These are phyloP conservation scores for Idaea aversata DNA, from an alignment of 2,888 invertebrate genomes.

Conservation along the genomic window DNA sequence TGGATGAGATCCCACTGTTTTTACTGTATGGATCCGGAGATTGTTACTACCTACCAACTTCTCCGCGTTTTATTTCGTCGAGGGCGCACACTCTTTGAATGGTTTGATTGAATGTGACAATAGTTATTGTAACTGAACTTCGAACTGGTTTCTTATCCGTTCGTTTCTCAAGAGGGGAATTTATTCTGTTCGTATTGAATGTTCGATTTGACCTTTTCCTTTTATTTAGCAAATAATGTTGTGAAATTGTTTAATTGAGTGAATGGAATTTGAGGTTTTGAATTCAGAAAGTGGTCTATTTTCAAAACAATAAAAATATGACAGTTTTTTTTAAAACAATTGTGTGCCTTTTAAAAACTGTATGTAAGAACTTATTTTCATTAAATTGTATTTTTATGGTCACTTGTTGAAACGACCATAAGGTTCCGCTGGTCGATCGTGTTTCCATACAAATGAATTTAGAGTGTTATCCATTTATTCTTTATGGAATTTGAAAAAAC, in stretches of 20 bases:
- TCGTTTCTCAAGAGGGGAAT: constrained; percentile 44
- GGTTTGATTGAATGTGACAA: constrained; percentile 77
- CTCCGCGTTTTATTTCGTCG: constrained; percentile 66
- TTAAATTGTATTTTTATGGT: too few relatives aligned
- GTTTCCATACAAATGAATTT: too few relatives aligned
- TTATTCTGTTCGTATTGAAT: constrained; percentile 46
- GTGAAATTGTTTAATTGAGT: constrained; percentile 20
- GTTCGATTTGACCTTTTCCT: constrained; percentile 35
- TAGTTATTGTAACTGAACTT: constrained; percentile 68
- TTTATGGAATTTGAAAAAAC: too few relatives aligned
- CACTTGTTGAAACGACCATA: too few relatives aligned
- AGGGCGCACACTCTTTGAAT: constrained; percentile 62
- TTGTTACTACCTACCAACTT: constrained; percentile 57
- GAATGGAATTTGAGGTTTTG: background rate
- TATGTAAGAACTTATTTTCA: too few relatives aligned
- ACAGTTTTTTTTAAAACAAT: too few relatives aligned
- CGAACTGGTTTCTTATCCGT: constrained; percentile 50
- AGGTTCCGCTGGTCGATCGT: too few relatives aligned
- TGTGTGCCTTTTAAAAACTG: too few relatives aligned
- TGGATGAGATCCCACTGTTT: constrained; percentile 77
- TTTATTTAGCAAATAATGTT: constrained; percentile 37
- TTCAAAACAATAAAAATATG: too few relatives aligned
- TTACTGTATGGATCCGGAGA: constrained; percentile 68
- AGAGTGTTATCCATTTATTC: too few relatives aligned
- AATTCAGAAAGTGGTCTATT: too few relatives aligned